Evolutionary conservation across 1,140 invertebrate genomes (phyloP).

Genomic region (Zeugodacus cucurbitae): DNA sequence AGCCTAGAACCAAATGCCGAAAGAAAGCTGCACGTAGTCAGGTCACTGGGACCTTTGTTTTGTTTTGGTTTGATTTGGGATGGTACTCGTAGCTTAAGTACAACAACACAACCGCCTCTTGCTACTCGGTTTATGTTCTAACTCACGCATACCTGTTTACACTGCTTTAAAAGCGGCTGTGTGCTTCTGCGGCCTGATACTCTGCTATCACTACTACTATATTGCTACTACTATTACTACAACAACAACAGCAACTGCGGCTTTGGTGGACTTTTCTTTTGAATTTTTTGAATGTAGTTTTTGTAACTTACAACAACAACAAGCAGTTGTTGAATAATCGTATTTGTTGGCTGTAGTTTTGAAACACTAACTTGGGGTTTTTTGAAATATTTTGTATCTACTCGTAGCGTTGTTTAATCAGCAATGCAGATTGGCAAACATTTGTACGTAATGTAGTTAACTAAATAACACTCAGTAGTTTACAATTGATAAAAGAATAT

Average conservation of each 20-base stretch:
- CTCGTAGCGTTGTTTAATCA: neutral
- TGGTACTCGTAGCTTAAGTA: neutral
- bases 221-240: neutral
- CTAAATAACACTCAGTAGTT: neutral
- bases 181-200: neutral
- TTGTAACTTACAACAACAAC: neutral
- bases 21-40: neutral
- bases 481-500: no score
- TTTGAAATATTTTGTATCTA: constrained; percentile 6
- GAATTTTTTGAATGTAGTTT: neutral
- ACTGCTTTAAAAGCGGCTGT: neutral
- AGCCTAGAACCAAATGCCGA: neutral
- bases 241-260: neutral
- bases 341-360: constrained; percentile 17
- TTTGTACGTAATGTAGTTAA: neutral
- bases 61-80: neutral
- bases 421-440: neutral
- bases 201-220: neutral
- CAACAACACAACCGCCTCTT: neutral
- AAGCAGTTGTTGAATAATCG: neutral
- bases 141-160: neutral
- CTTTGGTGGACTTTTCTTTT: constrained; percentile 1
- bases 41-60: neutral
- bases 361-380: neutral
- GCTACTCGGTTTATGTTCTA: neutral